phyloP scores from a whole-genome alignment of 2,113 vertebrate species.

The Indicator maculatus region DNA sequence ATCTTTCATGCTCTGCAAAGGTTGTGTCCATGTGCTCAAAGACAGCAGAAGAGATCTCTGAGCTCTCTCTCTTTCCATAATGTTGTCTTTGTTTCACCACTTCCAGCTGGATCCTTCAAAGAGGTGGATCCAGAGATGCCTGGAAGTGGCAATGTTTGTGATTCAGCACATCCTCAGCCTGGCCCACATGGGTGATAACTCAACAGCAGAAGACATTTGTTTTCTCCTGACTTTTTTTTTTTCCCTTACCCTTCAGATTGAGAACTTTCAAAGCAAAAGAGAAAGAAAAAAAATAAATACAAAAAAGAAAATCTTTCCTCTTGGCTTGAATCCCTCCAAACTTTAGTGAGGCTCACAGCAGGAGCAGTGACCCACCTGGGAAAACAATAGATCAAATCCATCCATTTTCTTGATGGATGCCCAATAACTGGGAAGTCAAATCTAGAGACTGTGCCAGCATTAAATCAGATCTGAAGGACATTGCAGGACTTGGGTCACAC shows the following conservation, averaged over 20 bases:
- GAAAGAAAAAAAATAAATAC: rapidly evolving
- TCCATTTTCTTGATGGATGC: conserved; percentile 57
- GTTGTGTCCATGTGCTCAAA: neutral
- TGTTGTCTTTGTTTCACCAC: neutral
- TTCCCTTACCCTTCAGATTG: neutral
- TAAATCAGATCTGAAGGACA: conserved; percentile 71
- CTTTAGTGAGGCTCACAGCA: neutral
- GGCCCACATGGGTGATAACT: neutral
- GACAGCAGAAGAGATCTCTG: neutral
- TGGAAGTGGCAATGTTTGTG: neutral
- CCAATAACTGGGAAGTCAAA: conserved; percentile 63
- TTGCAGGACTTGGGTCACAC: conserved; percentile 26
- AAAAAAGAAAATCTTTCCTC: neutral
- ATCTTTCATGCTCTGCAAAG: neutral
- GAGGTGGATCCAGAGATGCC: rapidly evolving
- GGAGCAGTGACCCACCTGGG: neutral
- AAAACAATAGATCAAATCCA: conserved; percentile 41
- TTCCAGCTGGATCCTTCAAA: neutral
- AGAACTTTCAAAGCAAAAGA: neutral
- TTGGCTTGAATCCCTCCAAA: neutral
- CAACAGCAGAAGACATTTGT: neutral
- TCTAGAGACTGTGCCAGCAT: conserved; percentile 24
- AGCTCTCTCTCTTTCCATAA: neutral
- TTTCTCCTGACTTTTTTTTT: neutral
- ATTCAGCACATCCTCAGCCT: neutral